These are phyloP conservation scores for Bibio marci DNA, from an alignment of 2,888 invertebrate genomes.

Conservation along the genomic window DNA sequence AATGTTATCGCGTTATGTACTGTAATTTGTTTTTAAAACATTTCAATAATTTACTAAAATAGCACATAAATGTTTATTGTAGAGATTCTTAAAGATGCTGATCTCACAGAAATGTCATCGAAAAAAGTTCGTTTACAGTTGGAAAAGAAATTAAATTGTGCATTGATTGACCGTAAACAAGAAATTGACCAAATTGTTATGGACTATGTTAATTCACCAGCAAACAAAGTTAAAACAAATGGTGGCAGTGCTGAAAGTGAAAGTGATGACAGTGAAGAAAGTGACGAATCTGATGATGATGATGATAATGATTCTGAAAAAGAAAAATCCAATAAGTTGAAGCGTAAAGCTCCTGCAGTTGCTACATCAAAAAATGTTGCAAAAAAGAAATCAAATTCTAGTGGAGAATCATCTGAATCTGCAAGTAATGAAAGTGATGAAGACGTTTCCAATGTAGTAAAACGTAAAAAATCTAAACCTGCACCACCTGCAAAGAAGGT, in stretches of 20 bases:
- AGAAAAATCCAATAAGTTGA: too few relatives aligned
- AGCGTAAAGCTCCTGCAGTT: conserved; percentile 36
- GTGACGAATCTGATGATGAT: conserved; percentile 9
- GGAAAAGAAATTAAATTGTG: conserved; percentile 61
- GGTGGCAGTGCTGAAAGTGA: conserved; percentile 31
- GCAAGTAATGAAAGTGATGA: conserved; percentile 13
- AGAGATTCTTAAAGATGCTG: conserved; percentile 78
- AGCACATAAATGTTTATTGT: conserved; percentile 13
- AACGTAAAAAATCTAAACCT: conserved; percentile 43
- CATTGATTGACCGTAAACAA: conserved; percentile 61
- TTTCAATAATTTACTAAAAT: conserved; percentile 7
- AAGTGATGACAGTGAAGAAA: conserved; percentile 30
- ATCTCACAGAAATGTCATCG: conserved; percentile 66
- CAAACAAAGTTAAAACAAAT: not conserved
- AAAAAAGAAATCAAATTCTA: conserved; percentile 14
- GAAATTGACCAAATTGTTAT: conserved; percentile 78
- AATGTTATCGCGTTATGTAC: conserved; percentile 1
- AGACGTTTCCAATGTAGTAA: conserved; percentile 22
- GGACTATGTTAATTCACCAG: conserved; percentile 40
- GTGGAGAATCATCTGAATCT: conserved; percentile 15
- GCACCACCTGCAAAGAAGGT: conserved; percentile 20
- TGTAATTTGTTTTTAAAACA: not conserved
- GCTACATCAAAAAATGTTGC: too few relatives aligned
- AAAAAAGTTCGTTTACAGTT: conserved; percentile 78
- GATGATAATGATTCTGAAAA: conserved; percentile 30